These are phyloP conservation scores for Cyclophora albipunctata DNA, from an alignment of 2,888 invertebrate species.

Conservation along the genomic window DNA sequence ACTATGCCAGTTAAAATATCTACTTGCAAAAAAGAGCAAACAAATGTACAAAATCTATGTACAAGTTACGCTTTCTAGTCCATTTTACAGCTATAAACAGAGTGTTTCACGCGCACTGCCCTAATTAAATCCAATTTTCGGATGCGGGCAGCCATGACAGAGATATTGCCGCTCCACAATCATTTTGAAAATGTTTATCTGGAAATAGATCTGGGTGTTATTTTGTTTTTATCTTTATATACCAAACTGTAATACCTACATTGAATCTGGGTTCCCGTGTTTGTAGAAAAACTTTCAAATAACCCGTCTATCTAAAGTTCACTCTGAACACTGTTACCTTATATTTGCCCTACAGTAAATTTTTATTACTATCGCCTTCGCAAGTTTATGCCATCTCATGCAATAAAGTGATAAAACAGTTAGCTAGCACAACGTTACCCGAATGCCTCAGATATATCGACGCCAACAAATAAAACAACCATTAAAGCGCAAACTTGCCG, in stretches of 20 bases:
- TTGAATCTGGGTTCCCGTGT: too few species aligned
- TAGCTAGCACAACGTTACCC: constrained; percentile 57
- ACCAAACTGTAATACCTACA: background rate
- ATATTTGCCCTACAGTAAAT: constrained; percentile 39
- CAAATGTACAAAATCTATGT: too few species aligned
- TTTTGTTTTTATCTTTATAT: constrained; percentile 1
- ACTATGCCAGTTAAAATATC: too few species aligned
- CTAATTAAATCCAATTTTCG: constrained; percentile 61
- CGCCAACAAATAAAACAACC: constrained; percentile 65
- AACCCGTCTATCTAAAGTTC: constrained; percentile 7
- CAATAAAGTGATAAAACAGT: constrained; percentile 75
- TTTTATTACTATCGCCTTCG: constrained; percentile 58
- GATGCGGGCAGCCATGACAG: constrained; percentile 47
- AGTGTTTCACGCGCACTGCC: constrained; percentile 33
- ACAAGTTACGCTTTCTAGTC: constrained; percentile 20
- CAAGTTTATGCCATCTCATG: constrained; percentile 68
- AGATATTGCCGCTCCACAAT: constrained; percentile 34
- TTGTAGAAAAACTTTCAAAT: background rate
- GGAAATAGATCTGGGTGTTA: constrained; percentile 6
- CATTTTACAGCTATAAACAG: constrained; percentile 15
- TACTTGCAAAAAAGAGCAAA: too few species aligned
- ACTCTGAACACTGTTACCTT: constrained; percentile 8
- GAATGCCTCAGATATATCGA: constrained; percentile 63
- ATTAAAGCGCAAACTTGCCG: constrained; percentile 61
- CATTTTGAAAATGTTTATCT: constrained; percentile 5